Percentiles rank a stretch among this genome's conserved stretches.
phyloP scores from a whole-genome alignment of 1,140 invertebrate species.

The Andricus grossulariae region DNA sequence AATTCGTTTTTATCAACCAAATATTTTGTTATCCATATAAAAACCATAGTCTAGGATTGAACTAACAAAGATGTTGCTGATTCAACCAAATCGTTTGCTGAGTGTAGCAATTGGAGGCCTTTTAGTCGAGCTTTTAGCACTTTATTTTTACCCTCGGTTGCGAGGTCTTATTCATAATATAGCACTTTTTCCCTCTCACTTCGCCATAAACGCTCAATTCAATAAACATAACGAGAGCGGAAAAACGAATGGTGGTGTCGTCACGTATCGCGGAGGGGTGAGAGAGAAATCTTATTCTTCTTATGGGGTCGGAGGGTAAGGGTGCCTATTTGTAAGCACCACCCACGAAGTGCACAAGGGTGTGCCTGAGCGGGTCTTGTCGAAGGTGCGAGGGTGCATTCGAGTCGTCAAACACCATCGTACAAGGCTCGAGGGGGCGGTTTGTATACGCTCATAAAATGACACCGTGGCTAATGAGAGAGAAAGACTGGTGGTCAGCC shows the following conservation, averaged over 20 bases:
- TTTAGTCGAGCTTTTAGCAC: neutral
- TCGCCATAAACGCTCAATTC: conserved; percentile 2
- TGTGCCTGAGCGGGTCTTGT: neutral
- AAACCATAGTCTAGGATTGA: too few species aligned
- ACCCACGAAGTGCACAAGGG: conserved; percentile 22
- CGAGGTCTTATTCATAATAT: neutral
- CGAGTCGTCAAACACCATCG: neutral
- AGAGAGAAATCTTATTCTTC: conserved; percentile 17
- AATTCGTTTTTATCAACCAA: too few species aligned
- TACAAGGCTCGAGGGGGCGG: neutral
- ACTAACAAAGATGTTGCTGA: too few species aligned
- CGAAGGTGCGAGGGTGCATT: conserved; percentile 9
- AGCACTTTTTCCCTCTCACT: neutral
- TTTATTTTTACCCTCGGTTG: neutral
- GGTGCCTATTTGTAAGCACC: conserved; percentile 5
- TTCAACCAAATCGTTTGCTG: too few species aligned
- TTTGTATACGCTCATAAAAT: conserved; percentile 1
- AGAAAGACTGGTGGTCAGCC: neutral
- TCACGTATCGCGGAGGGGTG: neutral
- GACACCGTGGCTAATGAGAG: conserved; percentile 2
- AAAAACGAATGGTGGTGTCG: neutral
- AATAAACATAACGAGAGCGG: neutral
- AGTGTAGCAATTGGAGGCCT: too few species aligned
- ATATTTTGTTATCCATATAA: too few species aligned
- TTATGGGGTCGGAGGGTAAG: neutral